Conservation (phyloP, 2,797 vertebrate species). For the Hipposideros larvatus region DNA sequence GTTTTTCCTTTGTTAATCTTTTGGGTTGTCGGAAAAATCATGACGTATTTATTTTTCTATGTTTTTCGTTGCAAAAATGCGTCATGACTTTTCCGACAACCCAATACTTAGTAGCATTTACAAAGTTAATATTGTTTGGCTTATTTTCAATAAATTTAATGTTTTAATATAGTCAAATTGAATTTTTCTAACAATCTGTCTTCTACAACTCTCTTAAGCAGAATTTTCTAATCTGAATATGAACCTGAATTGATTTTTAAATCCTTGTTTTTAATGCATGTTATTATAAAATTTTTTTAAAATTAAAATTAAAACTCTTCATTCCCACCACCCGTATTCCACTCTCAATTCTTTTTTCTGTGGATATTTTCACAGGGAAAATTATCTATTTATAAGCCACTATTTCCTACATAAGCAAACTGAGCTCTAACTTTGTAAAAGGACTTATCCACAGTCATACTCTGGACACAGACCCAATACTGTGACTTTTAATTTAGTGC, state of each 20-base stretch:
- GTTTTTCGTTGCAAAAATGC: no score
- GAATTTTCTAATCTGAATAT: conserved; percentile 22
- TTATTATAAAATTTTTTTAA: neutral
- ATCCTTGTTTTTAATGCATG: neutral
- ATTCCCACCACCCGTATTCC: neutral
- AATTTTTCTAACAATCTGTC: conserved; percentile 7
- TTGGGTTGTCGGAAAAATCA: no score
- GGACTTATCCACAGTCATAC: neutral
- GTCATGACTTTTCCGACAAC: no score
- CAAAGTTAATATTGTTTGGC: conserved; percentile 38
- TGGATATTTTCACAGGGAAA: neutral
- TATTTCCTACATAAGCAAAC: conserved; percentile 13
- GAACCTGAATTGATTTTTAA: conserved; percentile 1
- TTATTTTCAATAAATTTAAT: conserved; percentile 40
- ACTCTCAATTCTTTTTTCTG: neutral
- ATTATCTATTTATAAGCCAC: conserved; percentile 7
- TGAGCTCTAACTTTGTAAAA: neutral
- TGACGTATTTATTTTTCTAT: no score
- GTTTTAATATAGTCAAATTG: neutral
- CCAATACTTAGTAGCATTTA: conserved; percentile 28
- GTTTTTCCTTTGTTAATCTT: neutral
- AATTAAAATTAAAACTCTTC: neutral
- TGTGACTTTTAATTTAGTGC: neutral
- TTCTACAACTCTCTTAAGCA: neutral
- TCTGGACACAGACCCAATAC: neutral